A percentile compares a stretch with the other conserved stretches of the same genome.
Evolutionary conservation across 2,113 vertebrate genomes (phyloP).

Genomic region (Ciconia maguari): DNA sequence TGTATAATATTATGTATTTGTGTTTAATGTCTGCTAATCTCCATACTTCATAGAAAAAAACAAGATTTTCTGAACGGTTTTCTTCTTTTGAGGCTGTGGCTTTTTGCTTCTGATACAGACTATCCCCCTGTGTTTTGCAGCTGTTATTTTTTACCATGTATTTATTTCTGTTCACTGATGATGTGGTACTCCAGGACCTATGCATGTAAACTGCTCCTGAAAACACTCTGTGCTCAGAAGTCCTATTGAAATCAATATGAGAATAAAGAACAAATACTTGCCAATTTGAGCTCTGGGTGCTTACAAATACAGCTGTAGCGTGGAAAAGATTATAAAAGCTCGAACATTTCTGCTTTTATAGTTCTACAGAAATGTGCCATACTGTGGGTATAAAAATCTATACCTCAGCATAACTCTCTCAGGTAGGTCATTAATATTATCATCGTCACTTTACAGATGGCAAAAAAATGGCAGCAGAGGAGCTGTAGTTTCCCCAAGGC

Average conservation of each 20-base stretch:
- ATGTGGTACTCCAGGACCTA: background rate
- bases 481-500: slow-evolving; percentile 7
- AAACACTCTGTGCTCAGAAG: slow-evolving; percentile 35
- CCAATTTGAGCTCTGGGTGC: slow-evolving; percentile 14
- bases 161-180: slow-evolving; percentile 40
- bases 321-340: background rate
- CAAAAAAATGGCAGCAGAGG: background rate
- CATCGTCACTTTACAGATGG: background rate
- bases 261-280: slow-evolving; percentile 41
- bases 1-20: slow-evolving; percentile 11
- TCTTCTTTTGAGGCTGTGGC: background rate
- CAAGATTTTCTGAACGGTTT: background rate
- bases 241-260: slow-evolving; percentile 44
- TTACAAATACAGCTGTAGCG: background rate
- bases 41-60: background rate
- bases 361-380: background rate
- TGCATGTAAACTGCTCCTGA: slow-evolving; percentile 22
- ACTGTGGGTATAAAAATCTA: slow-evolving; percentile 11
- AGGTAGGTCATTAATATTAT: slow-evolving; percentile 42
- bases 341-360: background rate
- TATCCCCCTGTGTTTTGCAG: slow-evolving; percentile 8
- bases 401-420: background rate
- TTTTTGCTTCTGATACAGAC: background rate
- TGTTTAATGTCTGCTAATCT: slow-evolving; percentile 16
- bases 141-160: background rate